Percentiles rank a stretch among this genome's conserved stretches.
These are phyloP conservation scores for Charanyca ferruginea DNA, from an alignment of 2,888 invertebrate genomes.

Conservation along the genomic window DNA sequence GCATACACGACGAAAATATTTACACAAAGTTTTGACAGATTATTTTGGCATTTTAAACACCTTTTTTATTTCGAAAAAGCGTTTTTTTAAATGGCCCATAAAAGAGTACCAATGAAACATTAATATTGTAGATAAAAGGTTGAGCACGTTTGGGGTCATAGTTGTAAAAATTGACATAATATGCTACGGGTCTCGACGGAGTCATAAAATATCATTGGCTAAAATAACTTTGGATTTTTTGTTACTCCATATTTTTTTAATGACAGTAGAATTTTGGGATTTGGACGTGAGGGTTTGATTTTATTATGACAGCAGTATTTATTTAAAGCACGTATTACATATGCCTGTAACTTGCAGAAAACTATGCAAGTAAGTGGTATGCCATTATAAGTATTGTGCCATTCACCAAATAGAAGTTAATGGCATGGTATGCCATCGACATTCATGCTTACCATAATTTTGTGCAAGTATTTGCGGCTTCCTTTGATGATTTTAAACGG, in stretches of 20 bases:
- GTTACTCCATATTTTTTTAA: slow-evolving; percentile 68
- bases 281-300: background rate
- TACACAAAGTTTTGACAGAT: slow-evolving; percentile 25
- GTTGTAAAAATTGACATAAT: slow-evolving; percentile 80
- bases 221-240: slow-evolving; percentile 68
- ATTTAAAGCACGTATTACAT: background rate
- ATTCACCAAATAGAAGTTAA: too few relatives aligned
- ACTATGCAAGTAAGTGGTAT: too few relatives aligned
- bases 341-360: too few relatives aligned
- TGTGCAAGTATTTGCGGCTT: too few relatives aligned
- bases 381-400: too few relatives aligned
- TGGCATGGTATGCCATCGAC: too few relatives aligned
- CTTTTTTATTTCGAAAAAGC: slow-evolving; percentile 47
- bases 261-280: slow-evolving; percentile 16
- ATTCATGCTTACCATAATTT: too few relatives aligned
- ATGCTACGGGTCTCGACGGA: slow-evolving; percentile 66
- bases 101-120: slow-evolving; percentile 74
- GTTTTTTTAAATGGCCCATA: slow-evolving; percentile 70
- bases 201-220: slow-evolving; percentile 73
- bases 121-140: slow-evolving; percentile 79
- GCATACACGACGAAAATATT: slow-evolving; percentile 9
- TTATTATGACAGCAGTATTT: background rate
- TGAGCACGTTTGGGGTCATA: slow-evolving; percentile 69
- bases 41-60: slow-evolving; percentile 44
- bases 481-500: too few relatives aligned